Evolutionary conservation across 2,888 invertebrate species (phyloP).

Genomic region (Oscheius sp.): DNA sequence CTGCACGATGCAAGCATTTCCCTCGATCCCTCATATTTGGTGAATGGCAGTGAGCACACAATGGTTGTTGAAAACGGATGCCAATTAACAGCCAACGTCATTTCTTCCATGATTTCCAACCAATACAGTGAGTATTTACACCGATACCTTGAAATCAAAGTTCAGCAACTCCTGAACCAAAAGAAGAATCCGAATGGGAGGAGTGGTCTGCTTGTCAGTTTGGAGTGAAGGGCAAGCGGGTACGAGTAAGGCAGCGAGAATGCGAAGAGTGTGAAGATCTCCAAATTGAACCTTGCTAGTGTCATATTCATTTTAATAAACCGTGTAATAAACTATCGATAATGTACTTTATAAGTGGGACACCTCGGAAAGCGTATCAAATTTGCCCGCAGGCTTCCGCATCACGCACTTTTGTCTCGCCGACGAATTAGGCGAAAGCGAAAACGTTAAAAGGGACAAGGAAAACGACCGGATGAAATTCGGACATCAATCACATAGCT

Average conservation of each 20-base stretch:
- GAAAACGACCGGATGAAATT: conserved; percentile 9
- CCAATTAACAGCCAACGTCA: conserved; percentile 38
- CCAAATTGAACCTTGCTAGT: conserved; percentile 53
- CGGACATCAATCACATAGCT: conserved; percentile 16
- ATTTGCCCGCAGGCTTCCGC: background rate
- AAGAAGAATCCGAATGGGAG: conserved; percentile 42
- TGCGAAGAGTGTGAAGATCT: conserved; percentile 59
- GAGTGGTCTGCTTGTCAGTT: conserved; percentile 57
- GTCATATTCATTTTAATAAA: conserved; percentile 2
- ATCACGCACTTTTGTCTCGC: conserved; percentile 9
- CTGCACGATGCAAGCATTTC: conserved; percentile 50
- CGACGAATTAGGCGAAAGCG: background rate
- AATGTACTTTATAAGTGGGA: background rate
- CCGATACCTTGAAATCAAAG: background rate
- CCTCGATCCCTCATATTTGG: conserved; percentile 41
- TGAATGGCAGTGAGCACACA: conserved; percentile 53
- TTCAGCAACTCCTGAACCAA: conserved; percentile 17
- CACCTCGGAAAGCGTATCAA: background rate
- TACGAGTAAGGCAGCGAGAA: conserved; percentile 58
- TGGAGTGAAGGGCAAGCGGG: conserved; percentile 45
- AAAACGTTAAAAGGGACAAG: conserved; percentile 17
- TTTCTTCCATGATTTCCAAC: conserved; percentile 33
- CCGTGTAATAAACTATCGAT: background rate
- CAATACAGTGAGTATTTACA: conserved; percentile 6
- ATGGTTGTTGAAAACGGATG: conserved; percentile 63